These are phyloP conservation scores for Drosophila nigromelanica DNA, from an alignment of 1,140 invertebrate genomes.

Conservation along the genomic window DNA sequence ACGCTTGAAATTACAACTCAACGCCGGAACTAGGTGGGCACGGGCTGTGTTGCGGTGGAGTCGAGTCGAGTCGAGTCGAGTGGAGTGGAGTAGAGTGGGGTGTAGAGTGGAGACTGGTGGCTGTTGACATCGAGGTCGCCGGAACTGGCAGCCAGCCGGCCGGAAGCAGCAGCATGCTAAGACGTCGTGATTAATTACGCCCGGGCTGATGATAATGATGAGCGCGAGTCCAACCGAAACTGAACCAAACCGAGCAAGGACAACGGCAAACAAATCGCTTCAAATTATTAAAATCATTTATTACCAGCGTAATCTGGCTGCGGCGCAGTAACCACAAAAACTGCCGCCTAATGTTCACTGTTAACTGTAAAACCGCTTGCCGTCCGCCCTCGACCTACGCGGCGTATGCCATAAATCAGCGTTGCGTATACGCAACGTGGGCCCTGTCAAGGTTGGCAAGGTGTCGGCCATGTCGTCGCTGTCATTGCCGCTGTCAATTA, in stretches of 20 bases:
- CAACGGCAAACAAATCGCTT: slow-evolving; percentile 74
- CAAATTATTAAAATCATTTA: slow-evolving; percentile 83
- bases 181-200: slow-evolving; percentile 78
- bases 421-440: slow-evolving; percentile 43
- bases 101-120: neutral
- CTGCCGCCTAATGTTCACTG: slow-evolving; percentile 48
- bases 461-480: slow-evolving; percentile 52
- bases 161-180: slow-evolving; percentile 71
- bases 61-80: too few species aligned
- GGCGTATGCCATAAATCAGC: slow-evolving; percentile 64
- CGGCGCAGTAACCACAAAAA: slow-evolving; percentile 59
- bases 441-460: slow-evolving; percentile 1
- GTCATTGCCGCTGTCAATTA: slow-evolving; percentile 76
- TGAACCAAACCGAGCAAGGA: neutral
- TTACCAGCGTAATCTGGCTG: slow-evolving; percentile 69
- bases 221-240: slow-evolving; percentile 28
- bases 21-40: slow-evolving; percentile 21
- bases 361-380: slow-evolving; percentile 38
- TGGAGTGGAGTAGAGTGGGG: too few species aligned
- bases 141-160: slow-evolving; percentile 31
- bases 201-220: slow-evolving; percentile 67
- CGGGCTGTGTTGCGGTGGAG: neutral
- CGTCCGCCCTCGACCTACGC: slow-evolving; percentile 20
- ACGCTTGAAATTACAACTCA: slow-evolving; percentile 37
- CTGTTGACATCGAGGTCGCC: slow-evolving; percentile 47